These are phyloP conservation scores for Synergus japonicus DNA, from an alignment of 2,888 invertebrate species.

Conservation along the genomic window DNA sequence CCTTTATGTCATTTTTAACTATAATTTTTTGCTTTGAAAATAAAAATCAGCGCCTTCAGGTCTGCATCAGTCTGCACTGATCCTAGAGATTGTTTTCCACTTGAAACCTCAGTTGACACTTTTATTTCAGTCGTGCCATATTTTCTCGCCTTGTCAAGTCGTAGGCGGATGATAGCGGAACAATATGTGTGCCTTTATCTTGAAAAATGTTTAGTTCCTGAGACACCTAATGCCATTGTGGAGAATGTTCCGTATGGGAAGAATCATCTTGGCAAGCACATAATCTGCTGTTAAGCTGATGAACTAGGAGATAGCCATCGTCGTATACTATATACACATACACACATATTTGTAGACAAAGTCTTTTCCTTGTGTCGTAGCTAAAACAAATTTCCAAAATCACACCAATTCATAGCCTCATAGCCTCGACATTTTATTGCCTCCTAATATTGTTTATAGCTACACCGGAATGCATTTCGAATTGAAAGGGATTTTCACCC, in stretches of 20 bases:
- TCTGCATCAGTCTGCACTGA: constrained; percentile 1
- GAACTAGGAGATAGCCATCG: constrained; percentile 50
- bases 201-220: constrained; percentile 70
- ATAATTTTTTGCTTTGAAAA: background rate
- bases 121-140: constrained; percentile 50
- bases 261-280: constrained; percentile 52
- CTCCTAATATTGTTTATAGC: background rate
- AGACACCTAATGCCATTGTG: constrained; percentile 66
- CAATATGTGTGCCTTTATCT: constrained; percentile 70
- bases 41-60: background rate
- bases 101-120: constrained; percentile 43
- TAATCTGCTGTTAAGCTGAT: constrained; percentile 56
- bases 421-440: background rate
- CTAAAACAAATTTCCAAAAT: background rate
- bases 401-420: background rate
- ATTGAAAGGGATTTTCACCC: background rate
- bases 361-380: background rate
- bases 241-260: constrained; percentile 50
- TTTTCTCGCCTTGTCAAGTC: constrained; percentile 50
- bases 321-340: constrained; percentile 2
- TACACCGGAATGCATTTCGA: background rate
- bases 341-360: background rate
- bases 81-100: constrained; percentile 46
- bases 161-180: constrained; percentile 59
- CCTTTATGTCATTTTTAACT: background rate